Evolutionary conservation across 2,797 vertebrate genomes (phyloP).

Genomic region (Sebastes hubbsi): DNA sequence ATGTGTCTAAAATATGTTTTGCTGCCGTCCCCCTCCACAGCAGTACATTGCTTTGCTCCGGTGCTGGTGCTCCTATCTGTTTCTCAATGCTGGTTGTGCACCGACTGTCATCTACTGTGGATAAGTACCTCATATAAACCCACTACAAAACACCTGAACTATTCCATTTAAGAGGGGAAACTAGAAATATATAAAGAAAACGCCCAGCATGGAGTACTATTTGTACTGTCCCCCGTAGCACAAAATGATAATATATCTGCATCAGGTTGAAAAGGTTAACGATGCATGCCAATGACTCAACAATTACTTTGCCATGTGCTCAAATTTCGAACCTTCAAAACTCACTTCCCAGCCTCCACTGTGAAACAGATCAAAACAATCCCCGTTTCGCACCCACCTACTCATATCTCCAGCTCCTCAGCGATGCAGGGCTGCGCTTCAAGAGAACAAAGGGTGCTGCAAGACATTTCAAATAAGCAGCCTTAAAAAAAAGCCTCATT

Average conservation of each 20-base stretch:
- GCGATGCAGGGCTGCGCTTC: not conserved
- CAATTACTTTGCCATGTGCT: slow-evolving; percentile 9
- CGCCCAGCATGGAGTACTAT: not conserved
- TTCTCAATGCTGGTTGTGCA: too few relatives aligned
- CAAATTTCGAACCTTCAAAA: slow-evolving; percentile 12
- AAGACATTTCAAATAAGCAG: slow-evolving; percentile 10
- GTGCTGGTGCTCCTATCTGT: too few relatives aligned
- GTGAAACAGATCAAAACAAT: slow-evolving; percentile 10
- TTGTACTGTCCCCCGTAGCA: not conserved
- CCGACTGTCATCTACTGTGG: too few relatives aligned
- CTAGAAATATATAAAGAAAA: not conserved
- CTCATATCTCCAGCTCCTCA: not conserved
- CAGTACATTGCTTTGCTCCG: too few relatives aligned
- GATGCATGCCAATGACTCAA: not conserved
- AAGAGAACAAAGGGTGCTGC: not conserved
- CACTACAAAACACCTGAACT: too few relatives aligned
- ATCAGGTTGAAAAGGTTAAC: slow-evolving; percentile 15
- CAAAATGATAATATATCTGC: not conserved
- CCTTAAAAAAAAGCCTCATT: slow-evolving; percentile 10
- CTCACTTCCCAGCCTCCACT: not conserved
- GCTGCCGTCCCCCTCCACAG: too few relatives aligned
- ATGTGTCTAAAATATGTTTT: too few relatives aligned
- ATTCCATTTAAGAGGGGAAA: not conserved
- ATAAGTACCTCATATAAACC: too few relatives aligned
- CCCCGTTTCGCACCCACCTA: not conserved